Conservation (phyloP, 2,888 invertebrate species). For the Tanytarsus gracilentus region DNA sequence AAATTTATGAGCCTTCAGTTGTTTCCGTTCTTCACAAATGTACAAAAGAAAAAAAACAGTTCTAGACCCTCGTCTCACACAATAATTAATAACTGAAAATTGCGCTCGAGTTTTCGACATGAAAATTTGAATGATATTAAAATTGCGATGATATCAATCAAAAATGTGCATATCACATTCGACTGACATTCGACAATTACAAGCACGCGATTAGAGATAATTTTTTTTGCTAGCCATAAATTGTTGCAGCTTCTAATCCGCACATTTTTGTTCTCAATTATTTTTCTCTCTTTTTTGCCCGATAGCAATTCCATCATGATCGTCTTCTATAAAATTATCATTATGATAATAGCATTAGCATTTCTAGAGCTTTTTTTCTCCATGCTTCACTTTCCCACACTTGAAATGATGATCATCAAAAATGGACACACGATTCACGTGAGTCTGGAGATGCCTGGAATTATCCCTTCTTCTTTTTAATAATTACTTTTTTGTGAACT, state of each 20-base stretch:
- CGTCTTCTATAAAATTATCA: constrained; percentile 22
- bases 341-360: constrained; percentile 26
- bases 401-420: constrained; percentile 17
- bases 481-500: too few relatives aligned
- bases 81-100: constrained; percentile 10
- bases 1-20: constrained; percentile 20
- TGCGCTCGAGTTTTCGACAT: neutral
- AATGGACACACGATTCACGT: neutral
- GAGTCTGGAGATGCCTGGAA: too few relatives aligned
- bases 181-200: constrained; percentile 24
- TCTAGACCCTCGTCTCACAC: too few relatives aligned
- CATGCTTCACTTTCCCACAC: constrained; percentile 24
- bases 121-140: neutral
- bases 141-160: neutral
- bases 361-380: neutral
- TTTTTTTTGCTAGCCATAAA: constrained; percentile 11
- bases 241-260: constrained; percentile 9
- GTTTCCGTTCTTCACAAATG: constrained; percentile 19
- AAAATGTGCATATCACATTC: constrained; percentile 2
- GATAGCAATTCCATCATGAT: neutral
- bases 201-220: constrained; percentile 17
- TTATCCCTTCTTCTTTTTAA: too few relatives aligned
- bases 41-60: too few relatives aligned
- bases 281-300: neutral
- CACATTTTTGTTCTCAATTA: neutral